Conservation (phyloP, 2,888 invertebrate genomes). For the Drosophila phalerata region DNA sequence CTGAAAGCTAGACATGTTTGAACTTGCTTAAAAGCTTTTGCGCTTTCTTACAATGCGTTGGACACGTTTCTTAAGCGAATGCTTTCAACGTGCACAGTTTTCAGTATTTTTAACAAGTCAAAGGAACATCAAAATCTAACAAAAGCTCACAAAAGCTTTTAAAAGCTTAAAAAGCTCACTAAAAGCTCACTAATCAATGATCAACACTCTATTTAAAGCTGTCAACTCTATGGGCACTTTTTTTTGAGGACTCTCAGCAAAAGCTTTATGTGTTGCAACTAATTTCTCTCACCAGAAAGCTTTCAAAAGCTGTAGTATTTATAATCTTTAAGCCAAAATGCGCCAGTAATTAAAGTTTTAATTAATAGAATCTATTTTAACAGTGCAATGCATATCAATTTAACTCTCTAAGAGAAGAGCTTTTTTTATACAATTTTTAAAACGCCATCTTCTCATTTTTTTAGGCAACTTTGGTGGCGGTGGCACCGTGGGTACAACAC, state of each 20-base stretch:
- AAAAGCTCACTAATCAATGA: constrained; percentile 2
- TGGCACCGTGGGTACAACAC: constrained; percentile 73
- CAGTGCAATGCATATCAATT: not conserved
- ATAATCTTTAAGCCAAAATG: not conserved
- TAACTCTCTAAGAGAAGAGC: not conserved
- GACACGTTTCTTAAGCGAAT: constrained; percentile 9
- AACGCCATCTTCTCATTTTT: constrained; percentile 52
- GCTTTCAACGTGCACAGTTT: constrained; percentile 38
- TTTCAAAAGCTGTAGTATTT: constrained; percentile 24
- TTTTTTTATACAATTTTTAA: constrained; percentile 3
- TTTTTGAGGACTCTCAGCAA: constrained; percentile 8
- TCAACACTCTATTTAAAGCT: constrained; percentile 9
- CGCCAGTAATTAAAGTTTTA: constrained; percentile 6
- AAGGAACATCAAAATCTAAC: constrained; percentile 15
- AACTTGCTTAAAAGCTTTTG: constrained; percentile 60
- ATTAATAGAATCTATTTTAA: constrained; percentile 9
- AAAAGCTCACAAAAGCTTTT: constrained; percentile 9
- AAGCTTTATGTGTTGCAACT: constrained; percentile 34
- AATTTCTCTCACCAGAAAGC: constrained; percentile 20
- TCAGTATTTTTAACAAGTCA: constrained; percentile 47
- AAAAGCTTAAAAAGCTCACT: constrained; percentile 12
- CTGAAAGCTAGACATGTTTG: constrained; percentile 83
- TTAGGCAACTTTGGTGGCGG: constrained; percentile 79
- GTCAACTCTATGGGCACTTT: constrained; percentile 1
- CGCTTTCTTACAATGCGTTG: constrained; percentile 17